Base-by-base conservation (phyloP, 2,888 invertebrate species). In the Agriopis leucophaearia region DNA sequence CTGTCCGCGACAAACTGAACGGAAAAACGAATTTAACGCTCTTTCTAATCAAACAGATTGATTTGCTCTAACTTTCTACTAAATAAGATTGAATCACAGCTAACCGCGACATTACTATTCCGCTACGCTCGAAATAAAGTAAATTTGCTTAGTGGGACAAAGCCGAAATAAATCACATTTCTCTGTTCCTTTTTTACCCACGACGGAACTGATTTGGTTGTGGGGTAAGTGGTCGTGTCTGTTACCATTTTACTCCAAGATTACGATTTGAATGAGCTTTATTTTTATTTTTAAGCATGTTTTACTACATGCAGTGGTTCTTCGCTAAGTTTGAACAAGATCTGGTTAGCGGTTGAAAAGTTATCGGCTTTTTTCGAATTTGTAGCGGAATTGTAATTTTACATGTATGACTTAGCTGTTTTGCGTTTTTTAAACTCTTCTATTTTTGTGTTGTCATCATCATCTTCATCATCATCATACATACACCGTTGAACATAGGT, bases 11-110 rank as follows among this genome's bases (percentile, higher is more conserved):
- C 61, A 45, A 63, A 81, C 84, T 82, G 75, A 70, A 74, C 60
- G 44, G 72, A 77, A 80, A 74, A 42, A 64, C 69, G 44, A 69
- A 66, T 78, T 79, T 77, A 74, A 81, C 80, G 81, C 78, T 84
- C 82, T 85, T 84, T 74, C 83, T 80, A 81, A 80, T 81, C 79
- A 72, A 79, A 75, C 77, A 78, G 80, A 81, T 82, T 78, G 86
- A 86, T 84, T 84, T 80, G 77, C 75, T 81, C 72, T 76, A 77
- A 86, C 89, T 89, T 89, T 89, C 89, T 81, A 87, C 81, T 80
- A 84, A 87, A 87, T 82, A 80, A 73, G 73, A 77, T 78, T 74
- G 72, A 74, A 76, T 75, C 67, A 62, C 60, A 18, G 52, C 65
- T 59, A 64, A 62, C 66, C 55, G 63, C 52, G 42, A 42, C 47